Conservation (phyloP, 2,113 vertebrate species). For the Sula dactylatra region DNA sequence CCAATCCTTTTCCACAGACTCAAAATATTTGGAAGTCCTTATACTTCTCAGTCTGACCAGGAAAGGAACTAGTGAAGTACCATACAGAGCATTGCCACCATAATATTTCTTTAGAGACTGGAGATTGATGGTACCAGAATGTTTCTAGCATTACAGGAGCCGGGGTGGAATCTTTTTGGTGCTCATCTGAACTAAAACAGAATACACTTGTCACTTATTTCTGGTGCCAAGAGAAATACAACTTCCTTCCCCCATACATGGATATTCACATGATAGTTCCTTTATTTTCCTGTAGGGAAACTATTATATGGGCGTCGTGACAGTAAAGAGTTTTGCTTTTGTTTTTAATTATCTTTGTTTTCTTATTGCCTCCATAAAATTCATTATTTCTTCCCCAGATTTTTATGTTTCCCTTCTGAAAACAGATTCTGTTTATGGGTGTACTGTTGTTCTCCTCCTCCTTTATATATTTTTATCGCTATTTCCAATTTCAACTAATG, state of each 20-base stretch:
- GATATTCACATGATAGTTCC: not conserved
- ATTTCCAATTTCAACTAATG: not conserved
- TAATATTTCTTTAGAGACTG: not conserved
- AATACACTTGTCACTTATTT: not conserved
- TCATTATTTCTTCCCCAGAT: not conserved
- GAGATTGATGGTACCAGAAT: not conserved
- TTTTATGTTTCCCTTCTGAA: constrained; percentile 11
- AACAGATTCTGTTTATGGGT: not conserved
- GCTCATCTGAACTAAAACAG: not conserved
- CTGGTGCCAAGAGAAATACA: not conserved
- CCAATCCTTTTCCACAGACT: not conserved
- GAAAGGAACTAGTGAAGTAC: not conserved
- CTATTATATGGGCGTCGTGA: not conserved
- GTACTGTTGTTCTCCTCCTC: not conserved
- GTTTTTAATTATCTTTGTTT: constrained; percentile 13
- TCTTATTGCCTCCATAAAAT: not conserved
- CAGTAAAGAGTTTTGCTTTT: not conserved
- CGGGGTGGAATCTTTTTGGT: not conserved
- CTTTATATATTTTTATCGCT: not conserved
- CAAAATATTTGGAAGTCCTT: not conserved
- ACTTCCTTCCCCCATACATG: not conserved
- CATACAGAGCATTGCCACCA: not conserved
- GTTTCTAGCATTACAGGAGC: not conserved
- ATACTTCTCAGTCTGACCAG: not conserved
- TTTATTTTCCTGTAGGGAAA: constrained; percentile 3